Conservation (phyloP, 2,797 vertebrate species). For the Bucorvus abyssinicus region DNA sequence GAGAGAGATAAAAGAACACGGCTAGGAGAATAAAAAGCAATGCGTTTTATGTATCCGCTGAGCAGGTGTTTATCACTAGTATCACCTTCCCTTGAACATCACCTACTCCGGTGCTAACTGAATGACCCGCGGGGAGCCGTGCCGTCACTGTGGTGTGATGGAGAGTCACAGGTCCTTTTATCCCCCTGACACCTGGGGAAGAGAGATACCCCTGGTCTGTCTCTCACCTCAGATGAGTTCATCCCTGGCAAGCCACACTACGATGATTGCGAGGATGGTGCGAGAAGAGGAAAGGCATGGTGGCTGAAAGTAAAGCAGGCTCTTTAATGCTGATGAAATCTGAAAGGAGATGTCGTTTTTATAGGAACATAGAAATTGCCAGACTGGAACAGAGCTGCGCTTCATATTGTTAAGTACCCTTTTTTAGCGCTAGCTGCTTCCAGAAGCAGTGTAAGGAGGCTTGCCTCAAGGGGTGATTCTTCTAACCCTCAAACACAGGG, state of each 20-base stretch:
- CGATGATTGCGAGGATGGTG: background rate
- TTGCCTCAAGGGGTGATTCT: background rate
- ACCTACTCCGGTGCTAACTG: background rate
- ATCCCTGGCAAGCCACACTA: background rate
- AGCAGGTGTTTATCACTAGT: background rate
- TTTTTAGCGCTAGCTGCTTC: background rate
- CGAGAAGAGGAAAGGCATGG: background rate
- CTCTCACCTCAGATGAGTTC: background rate
- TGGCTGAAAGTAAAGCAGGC: background rate
- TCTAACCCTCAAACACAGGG: background rate
- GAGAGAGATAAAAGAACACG: background rate
- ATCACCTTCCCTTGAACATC: background rate
- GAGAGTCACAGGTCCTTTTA: background rate
- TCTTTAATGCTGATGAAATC: background rate
- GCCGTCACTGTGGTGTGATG: background rate
- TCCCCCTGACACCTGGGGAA: background rate
- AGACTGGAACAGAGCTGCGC: constrained; percentile 47
- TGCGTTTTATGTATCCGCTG: background rate
- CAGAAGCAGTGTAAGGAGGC: background rate
- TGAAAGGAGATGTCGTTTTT: constrained; percentile 4
- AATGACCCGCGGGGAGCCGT: background rate
- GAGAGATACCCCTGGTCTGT: background rate
- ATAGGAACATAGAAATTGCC: constrained; percentile 40
- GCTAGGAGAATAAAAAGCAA: background rate
- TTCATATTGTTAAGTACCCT: background rate